These are phyloP conservation scores for Chaetops frenatus DNA, from an alignment of 2,113 vertebrate genomes.

Conservation along the genomic window DNA sequence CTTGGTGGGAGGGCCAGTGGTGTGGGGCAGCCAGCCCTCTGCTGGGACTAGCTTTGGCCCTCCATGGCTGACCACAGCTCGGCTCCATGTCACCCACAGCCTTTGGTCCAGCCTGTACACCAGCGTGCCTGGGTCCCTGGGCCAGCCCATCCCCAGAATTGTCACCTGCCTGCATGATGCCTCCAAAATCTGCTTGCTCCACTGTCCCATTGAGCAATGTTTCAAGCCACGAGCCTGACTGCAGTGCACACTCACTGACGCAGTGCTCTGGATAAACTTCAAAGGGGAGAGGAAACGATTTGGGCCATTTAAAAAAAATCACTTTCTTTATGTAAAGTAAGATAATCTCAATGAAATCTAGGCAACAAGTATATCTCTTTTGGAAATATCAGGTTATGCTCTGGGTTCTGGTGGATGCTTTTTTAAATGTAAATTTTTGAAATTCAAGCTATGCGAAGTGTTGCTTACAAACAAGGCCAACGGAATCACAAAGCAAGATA, in stretches of 20 bases:
- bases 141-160: background rate
- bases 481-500: background rate
- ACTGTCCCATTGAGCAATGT: too few relatives aligned
- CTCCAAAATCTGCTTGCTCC: background rate
- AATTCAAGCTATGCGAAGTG: background rate
- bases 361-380: background rate
- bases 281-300: background rate
- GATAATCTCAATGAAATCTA: background rate
- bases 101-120: background rate
- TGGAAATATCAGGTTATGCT: background rate
- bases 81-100: accelerated
- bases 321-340: background rate
- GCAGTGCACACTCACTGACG: accelerated
- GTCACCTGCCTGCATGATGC: background rate
- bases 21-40: background rate
- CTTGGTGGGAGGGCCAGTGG: accelerated
- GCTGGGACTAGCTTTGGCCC: background rate
- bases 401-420: background rate
- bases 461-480: background rate
- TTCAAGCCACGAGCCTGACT: background rate
- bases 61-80: accelerated
- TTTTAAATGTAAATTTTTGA: background rate
- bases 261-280: background rate
- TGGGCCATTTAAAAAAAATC: background rate
- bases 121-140: accelerated